Evolutionary conservation across 2,888 invertebrate genomes (phyloP), one percentile per base, ranked within the genome.

Genomic region (Mylabris sibirica): DNA sequence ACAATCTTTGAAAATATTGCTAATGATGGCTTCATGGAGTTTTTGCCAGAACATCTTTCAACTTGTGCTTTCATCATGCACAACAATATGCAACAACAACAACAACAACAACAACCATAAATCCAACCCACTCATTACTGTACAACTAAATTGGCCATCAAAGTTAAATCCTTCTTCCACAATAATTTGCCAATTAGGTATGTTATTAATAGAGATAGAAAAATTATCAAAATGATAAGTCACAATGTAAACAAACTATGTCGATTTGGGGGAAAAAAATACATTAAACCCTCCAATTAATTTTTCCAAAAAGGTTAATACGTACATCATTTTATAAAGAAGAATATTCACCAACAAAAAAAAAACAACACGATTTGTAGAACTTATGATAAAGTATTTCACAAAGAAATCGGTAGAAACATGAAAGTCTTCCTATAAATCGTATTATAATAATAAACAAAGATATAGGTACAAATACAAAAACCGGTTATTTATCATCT

Each of bases 401-500:
- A 30, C 30, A 44, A 41, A n/a, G 9, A 49, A 17, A 8, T 49
- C 17, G 20, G 11, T 53, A 53, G 22, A 24, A 53, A 12, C 53
- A 24, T 24, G 24, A 9, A 49, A 49, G 1, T 1, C 41, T 30
- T 49, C n/a, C 53, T 24, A 53, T 53, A 24, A 53, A 53, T 5
- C 12, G 8, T 24, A 53, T 14, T 22, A 53, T 53, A 53, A 53
- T 53, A 53, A 53, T 53, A 53, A 53, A 53, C 53, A 53, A 24
- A 53, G 22, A 4, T 53, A 24, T 53, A 24, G 12, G 24, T 24
- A 53, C 11, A 53, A 53, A 53, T 34, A 63, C 64, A 63, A 69
- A 69, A 66, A 69, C 69, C 69, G 63, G 69, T 69, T 69, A 61
- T 69, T 69, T 69, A 69, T 69, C 64, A 53, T 63, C 69, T 66